Conservation (phyloP, 2,888 invertebrate species). For the Reticulitermes lucifugus region DNA sequence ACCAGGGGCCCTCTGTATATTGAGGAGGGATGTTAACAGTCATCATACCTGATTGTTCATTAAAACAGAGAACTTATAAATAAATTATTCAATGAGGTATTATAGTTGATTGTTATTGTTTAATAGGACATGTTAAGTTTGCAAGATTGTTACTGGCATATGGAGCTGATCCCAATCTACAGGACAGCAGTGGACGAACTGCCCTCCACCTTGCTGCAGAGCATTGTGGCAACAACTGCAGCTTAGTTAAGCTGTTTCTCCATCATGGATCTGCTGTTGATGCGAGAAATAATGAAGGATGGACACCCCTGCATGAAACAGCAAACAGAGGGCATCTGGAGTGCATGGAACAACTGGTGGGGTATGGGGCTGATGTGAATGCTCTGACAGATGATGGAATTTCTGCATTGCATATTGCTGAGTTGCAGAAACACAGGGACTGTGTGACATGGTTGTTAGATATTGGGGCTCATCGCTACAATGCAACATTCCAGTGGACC, state of each 20-base stretch:
- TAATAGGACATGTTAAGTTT: background rate
- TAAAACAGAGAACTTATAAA: too few species aligned
- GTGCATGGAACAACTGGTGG: background rate
- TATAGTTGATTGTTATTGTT: background rate
- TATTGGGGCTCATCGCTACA: background rate
- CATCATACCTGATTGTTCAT: too few species aligned
- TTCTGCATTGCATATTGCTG: background rate
- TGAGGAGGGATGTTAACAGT: too few species aligned
- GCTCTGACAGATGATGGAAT: background rate
- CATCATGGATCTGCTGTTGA: background rate
- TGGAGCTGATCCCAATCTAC: background rate
- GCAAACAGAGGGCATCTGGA: background rate
- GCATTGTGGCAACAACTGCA: background rate
- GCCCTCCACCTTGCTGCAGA: background rate
- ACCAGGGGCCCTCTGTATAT: too few species aligned
- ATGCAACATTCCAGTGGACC: background rate
- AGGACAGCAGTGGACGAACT: background rate
- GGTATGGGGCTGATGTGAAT: conserved; percentile 9
- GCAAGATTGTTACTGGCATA: background rate
- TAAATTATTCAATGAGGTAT: too few species aligned
- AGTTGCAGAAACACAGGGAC: background rate
- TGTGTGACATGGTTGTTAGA: background rate
- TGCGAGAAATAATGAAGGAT: background rate
- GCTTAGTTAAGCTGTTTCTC: background rate
- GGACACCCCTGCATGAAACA: conserved; percentile 18